These are phyloP conservation scores for Anthopleura xanthogrammica DNA, from an alignment of 92 coral and sea anemone species.

Conservation along the genomic window DNA sequence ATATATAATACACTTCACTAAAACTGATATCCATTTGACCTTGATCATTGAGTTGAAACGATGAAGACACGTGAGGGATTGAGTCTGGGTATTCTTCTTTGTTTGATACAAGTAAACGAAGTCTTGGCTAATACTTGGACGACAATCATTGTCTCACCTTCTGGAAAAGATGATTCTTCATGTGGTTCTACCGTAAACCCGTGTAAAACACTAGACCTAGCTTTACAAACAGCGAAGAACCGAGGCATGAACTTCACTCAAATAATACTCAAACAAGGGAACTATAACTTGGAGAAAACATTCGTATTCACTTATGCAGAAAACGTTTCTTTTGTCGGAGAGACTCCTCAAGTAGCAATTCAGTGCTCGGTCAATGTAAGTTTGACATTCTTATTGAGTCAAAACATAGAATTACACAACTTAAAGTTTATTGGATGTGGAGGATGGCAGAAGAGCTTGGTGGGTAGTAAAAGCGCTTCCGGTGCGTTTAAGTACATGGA, in stretches of 20 bases:
- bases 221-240: constrained; percentile 7
- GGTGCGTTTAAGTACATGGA: neutral
- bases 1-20: neutral
- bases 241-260: constrained; percentile 22
- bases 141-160: neutral
- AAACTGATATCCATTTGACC: neutral
- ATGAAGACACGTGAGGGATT: neutral
- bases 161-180: neutral
- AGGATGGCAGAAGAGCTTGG: constrained; percentile 32
- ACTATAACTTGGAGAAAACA: constrained; percentile 5
- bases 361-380: constrained; percentile 7
- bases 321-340: constrained; percentile 15
- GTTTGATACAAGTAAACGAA: neutral
- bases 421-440: constrained; percentile 22
- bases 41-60: neutral
- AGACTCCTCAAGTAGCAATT: neutral
- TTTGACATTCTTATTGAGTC: constrained; percentile 13
- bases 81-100: neutral
- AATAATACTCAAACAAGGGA: constrained; percentile 16
- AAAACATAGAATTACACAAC: constrained; percentile 10
- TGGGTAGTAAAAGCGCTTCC: constrained; percentile 1
- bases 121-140: neutral
- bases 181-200: constrained; percentile 26
- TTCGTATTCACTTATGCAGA: neutral
- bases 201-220: constrained; percentile 19